These are phyloP conservation scores for Hiodon alosoides DNA, from an alignment of 2,113 vertebrate species.

Conservation along the genomic window DNA sequence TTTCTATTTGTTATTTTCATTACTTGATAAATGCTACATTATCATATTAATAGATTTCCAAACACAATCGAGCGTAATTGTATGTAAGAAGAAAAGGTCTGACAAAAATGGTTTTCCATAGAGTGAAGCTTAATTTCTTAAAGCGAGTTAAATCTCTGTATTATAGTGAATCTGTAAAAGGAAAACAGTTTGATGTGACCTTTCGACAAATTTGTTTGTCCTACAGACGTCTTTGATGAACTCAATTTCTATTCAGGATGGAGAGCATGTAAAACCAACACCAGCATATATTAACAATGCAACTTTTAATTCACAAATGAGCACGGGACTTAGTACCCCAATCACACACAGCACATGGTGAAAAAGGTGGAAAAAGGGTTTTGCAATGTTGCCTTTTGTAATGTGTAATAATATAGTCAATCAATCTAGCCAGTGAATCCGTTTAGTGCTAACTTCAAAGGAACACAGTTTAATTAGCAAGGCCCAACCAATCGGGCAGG, in stretches of 20 bases:
- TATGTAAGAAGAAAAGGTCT: conserved; percentile 5
- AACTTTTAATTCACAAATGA: too few species aligned
- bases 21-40: conserved; percentile 19
- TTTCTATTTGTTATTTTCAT: conserved; percentile 19
- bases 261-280: too few species aligned
- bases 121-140: background rate
- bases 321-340: too few species aligned
- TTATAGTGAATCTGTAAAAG: background rate
- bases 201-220: background rate
- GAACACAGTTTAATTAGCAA: too few species aligned
- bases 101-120: background rate
- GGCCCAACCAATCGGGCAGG: too few species aligned
- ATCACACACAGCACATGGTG: too few species aligned
- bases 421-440: too few species aligned
- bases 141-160: background rate
- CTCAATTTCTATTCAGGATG: background rate
- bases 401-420: too few species aligned
- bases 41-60: conserved; percentile 16
- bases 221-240: background rate
- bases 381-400: too few species aligned
- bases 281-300: too few species aligned
- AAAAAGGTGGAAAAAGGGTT: too few species aligned
- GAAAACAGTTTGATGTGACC: background rate
- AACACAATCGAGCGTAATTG: conserved; percentile 18
- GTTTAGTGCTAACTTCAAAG: too few species aligned